These are phyloP conservation scores for Coturnix japonica DNA, from an alignment of 2,113 vertebrate genomes.

Conservation along the genomic window DNA sequence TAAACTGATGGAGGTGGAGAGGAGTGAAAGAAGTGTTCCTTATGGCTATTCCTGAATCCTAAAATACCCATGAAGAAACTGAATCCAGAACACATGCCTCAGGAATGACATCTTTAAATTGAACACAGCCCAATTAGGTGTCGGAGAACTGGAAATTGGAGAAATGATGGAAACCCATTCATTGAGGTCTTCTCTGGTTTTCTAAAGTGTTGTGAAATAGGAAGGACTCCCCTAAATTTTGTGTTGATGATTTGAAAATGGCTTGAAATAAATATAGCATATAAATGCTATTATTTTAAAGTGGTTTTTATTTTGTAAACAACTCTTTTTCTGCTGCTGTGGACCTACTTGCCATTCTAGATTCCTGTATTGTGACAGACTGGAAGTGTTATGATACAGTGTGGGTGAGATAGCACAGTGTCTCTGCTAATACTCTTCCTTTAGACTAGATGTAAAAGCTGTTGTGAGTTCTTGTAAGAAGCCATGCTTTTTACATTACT, in stretches of 20 bases:
- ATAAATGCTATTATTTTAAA: neutral
- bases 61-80: neutral
- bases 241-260: neutral
- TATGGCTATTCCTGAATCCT: neutral
- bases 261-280: neutral
- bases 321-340: neutral
- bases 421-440: neutral
- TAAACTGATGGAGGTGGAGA: neutral
- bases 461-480: too few species aligned
- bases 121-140: neutral
- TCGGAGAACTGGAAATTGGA: neutral
- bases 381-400: fast-evolving
- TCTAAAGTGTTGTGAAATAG: neutral
- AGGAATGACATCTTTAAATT: neutral
- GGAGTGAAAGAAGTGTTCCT: neutral
- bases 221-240: neutral
- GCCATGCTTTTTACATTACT: too few species aligned
- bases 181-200: neutral
- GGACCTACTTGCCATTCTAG: neutral
- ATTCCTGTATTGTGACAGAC: neutral
- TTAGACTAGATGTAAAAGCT: neutral
- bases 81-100: neutral
- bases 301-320: neutral
- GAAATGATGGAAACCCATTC: neutral
- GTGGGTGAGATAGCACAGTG: neutral